Evolutionary conservation across 2,888 invertebrate species (phyloP).

Genomic region (Diloba caeruleocephala): DNA sequence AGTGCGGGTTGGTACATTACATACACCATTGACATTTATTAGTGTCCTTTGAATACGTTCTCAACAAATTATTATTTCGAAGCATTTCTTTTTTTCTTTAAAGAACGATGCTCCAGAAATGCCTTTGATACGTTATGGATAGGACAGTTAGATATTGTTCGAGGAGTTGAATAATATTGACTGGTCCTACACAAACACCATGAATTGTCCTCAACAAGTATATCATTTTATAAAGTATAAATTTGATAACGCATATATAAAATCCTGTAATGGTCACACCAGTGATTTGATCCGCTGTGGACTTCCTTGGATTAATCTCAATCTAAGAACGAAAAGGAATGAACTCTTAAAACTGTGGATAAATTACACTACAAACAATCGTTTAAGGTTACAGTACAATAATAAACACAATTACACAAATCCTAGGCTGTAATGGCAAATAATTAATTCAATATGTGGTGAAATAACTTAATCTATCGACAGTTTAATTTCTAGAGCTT

Average conservation of each 20-base stretch:
- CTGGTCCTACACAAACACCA: neutral
- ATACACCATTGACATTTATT: too few relatives aligned
- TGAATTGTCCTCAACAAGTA: conserved; percentile 5
- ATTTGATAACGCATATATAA: neutral
- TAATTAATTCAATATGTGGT: conserved; percentile 25
- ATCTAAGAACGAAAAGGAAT: conserved; percentile 18
- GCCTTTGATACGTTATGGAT: neutral
- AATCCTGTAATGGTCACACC: neutral
- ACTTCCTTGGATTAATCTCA: conserved; percentile 16
- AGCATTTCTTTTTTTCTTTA: too few relatives aligned
- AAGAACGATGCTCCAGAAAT: neutral
- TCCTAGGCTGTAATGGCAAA: conserved; percentile 18
- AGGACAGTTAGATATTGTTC: neutral
- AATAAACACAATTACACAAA: conserved; percentile 19
- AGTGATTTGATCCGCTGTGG: neutral
- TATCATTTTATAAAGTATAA: conserved; percentile 1
- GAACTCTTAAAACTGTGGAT: conserved; percentile 16
- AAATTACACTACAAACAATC: conserved; percentile 1
- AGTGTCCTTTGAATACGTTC: too few relatives aligned
- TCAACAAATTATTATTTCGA: too few relatives aligned
- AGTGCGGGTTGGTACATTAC: too few relatives aligned
- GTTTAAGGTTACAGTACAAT: conserved; percentile 25
- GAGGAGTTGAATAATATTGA: neutral
- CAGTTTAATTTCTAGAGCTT: conserved; percentile 7
- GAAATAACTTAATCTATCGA: conserved; percentile 17